Conservation (phyloP, 1,140 invertebrate genomes). For the Aphaenogaster ashmeadi region DNA sequence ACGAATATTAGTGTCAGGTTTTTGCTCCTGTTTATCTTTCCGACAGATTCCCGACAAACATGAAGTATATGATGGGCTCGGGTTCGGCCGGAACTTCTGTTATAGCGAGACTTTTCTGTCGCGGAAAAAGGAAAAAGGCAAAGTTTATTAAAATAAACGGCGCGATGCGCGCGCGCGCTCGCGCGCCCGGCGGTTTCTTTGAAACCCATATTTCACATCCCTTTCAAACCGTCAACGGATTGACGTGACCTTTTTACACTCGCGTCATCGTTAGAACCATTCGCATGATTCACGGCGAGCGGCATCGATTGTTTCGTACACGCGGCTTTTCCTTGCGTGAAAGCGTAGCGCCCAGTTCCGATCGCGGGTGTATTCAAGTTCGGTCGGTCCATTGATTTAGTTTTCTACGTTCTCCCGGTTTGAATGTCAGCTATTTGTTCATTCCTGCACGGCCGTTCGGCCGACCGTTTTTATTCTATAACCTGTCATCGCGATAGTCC, state of each 20-base stretch:
- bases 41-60: constrained; percentile 43
- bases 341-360: constrained; percentile 57
- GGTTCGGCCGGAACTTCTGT: constrained; percentile 21
- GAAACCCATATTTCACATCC: constrained; percentile 56
- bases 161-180: constrained; percentile 1
- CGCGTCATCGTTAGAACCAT: constrained; percentile 64
- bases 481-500: constrained; percentile 57
- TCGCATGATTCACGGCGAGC: constrained; percentile 59
- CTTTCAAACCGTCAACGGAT: constrained; percentile 59
- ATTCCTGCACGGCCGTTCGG: constrained; percentile 34
- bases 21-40: constrained; percentile 76
- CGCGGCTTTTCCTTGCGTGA: constrained; percentile 60
- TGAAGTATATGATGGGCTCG: constrained; percentile 42
- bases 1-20: constrained; percentile 83
- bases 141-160: constrained; percentile 66
- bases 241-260: constrained; percentile 64
- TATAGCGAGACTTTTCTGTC: constrained; percentile 48
- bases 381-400: constrained; percentile 59
- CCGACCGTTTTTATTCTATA: constrained; percentile 56
- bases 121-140: constrained; percentile 32
- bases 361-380: constrained; percentile 56
- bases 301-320: constrained; percentile 60
- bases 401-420: constrained; percentile 56
- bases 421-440: constrained; percentile 64
- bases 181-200: constrained; percentile 47